phyloP scores from a whole-genome alignment of 2,888 invertebrate genomes.

The Agrochola lychnidis region DNA sequence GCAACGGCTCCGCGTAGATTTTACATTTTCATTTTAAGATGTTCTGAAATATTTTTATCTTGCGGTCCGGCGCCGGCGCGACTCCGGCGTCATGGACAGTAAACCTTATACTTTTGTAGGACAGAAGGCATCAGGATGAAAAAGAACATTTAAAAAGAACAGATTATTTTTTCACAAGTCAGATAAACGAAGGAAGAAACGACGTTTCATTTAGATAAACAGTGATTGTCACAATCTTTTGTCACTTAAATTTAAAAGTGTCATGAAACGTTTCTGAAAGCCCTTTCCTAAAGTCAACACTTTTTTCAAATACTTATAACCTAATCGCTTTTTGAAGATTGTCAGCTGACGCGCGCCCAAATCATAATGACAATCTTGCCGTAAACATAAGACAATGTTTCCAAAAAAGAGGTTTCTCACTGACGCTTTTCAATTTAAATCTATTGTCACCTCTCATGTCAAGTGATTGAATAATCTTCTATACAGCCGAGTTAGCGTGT shows the following conservation, averaged over 20 bases:
- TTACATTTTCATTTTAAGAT: too few species aligned
- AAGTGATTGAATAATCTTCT: neutral
- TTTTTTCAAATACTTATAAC: neutral
- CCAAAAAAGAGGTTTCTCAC: too few species aligned
- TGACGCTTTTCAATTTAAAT: neutral
- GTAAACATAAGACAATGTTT: neutral
- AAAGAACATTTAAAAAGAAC: neutral
- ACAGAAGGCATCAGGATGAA: slow-evolving; percentile 6
- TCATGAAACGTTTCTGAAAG: neutral
- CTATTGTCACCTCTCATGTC: neutral
- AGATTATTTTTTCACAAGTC: slow-evolving; percentile 10
- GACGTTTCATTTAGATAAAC: slow-evolving; percentile 28
- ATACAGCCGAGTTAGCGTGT: neutral
- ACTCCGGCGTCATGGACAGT: too few species aligned
- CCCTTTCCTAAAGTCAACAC: neutral
- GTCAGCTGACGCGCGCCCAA: neutral
- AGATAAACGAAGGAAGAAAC: slow-evolving; percentile 3
- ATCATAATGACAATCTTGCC: neutral
- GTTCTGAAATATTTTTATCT: too few species aligned
- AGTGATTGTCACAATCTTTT: neutral
- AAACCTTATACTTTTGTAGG: slow-evolving; percentile 7
- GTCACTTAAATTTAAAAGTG: neutral
- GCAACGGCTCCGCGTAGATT: too few species aligned
- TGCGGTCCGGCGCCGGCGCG: too few species aligned
- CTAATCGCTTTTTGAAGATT: slow-evolving; percentile 3